phyloP scores from a whole-genome alignment of 1,140 invertebrate genomes.

The Lethocerus indicus region DNA sequence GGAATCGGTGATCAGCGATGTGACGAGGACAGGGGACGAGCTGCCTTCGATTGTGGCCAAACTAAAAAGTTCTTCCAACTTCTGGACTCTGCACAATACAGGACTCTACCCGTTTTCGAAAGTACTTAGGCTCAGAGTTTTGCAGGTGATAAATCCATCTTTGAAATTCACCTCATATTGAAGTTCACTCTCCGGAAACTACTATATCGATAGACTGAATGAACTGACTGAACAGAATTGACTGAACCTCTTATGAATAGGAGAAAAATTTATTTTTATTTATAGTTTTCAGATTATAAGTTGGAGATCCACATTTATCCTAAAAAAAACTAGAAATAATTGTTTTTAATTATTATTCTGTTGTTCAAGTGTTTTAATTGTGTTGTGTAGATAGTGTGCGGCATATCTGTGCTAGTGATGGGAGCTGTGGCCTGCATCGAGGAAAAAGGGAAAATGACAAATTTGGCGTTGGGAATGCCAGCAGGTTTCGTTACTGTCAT shows the following conservation, averaged over 20 bases:
- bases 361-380: too few species aligned
- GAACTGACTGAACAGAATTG: background rate
- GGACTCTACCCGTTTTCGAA: slow-evolving; percentile 10
- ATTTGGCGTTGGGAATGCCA: slow-evolving; percentile 39
- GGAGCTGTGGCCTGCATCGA: slow-evolving; percentile 43
- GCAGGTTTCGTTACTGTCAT: slow-evolving; percentile 36
- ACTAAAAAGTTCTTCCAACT: slow-evolving; percentile 3
- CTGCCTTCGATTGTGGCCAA: slow-evolving; percentile 11
- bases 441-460: slow-evolving; percentile 33
- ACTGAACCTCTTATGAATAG: background rate
- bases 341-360: too few species aligned
- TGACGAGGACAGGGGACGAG: slow-evolving; percentile 9
- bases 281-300: background rate
- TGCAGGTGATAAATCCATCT: too few species aligned
- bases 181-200: too few species aligned
- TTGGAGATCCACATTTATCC: too few species aligned
- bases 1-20: slow-evolving; percentile 9
- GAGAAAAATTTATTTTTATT: background rate
- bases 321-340: too few species aligned
- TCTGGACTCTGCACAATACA: slow-evolving; percentile 3
- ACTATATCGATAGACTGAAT: background rate
- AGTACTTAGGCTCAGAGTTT: slow-evolving; percentile 10
- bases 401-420: slow-evolving; percentile 41
- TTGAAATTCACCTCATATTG: too few species aligned
- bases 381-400: slow-evolving; percentile 44